Percentiles rank a stretch among this genome's conserved stretches.
Conservation (phyloP, 2,797 vertebrate species). For the Acomys russatus region DNA sequence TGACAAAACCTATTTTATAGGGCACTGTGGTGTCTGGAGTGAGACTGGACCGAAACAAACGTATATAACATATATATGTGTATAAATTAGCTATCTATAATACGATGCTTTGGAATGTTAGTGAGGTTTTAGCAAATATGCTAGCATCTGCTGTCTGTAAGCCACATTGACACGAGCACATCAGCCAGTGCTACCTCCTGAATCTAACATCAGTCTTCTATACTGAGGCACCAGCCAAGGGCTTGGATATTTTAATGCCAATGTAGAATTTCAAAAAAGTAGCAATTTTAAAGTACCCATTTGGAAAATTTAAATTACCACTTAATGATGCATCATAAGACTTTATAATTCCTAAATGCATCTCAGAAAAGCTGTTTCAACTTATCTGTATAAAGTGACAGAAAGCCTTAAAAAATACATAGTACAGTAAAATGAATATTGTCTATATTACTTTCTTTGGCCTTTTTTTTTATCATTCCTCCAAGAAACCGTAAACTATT, state of each 20-base stretch:
- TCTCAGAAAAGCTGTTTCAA: slow-evolving; percentile 23
- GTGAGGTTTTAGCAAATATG: slow-evolving; percentile 44
- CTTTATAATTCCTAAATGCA: slow-evolving; percentile 55
- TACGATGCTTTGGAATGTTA: not conserved
- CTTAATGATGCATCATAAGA: slow-evolving; percentile 26
- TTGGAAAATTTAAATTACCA: slow-evolving; percentile 18
- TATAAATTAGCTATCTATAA: slow-evolving; percentile 26
- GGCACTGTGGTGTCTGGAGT: not conserved
- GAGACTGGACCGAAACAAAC: not conserved
- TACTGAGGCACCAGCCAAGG: not conserved
- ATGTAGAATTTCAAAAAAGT: slow-evolving; percentile 31
- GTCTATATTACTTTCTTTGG: slow-evolving; percentile 17
- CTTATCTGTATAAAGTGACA: not conserved
- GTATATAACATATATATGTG: not conserved
- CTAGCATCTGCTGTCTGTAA: slow-evolving; percentile 2
- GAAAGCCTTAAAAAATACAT: not conserved
- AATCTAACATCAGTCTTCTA: not conserved
- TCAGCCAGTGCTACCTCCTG: not conserved
- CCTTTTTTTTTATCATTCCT: not conserved
- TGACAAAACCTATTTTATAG: not conserved
- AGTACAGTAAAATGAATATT: slow-evolving; percentile 26
- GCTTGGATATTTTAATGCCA: slow-evolving; percentile 25
- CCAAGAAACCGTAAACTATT: not conserved
- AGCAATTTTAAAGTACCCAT: slow-evolving; percentile 30
- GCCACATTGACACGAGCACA: slow-evolving; percentile 11